Evolutionary conservation across 2,888 invertebrate species (phyloP).

Genomic region (Leucozona laternaria): DNA sequence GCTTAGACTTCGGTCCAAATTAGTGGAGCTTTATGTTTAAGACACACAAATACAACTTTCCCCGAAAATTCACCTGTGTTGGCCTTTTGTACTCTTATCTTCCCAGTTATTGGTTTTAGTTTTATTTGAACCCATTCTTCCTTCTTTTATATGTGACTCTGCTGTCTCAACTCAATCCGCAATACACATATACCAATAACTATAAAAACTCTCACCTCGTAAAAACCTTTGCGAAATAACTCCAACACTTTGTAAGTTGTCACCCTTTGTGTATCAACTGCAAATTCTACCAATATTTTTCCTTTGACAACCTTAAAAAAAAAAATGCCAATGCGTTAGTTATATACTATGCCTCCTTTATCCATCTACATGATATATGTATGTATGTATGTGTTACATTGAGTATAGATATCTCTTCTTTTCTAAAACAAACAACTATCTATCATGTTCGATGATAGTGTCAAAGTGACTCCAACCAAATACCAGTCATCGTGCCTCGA

Average conservation of each 20-base stretch:
- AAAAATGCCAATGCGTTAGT: background rate
- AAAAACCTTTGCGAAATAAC: background rate
- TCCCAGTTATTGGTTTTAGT: too few species aligned
- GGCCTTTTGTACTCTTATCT: too few species aligned
- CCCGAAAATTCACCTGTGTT: too few species aligned
- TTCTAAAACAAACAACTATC: slow-evolving; percentile 5
- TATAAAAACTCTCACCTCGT: too few species aligned
- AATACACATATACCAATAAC: too few species aligned
- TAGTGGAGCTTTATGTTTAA: too few species aligned
- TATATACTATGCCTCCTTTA: background rate
- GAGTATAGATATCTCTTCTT: background rate
- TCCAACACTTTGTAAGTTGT: background rate
- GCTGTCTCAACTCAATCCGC: too few species aligned
- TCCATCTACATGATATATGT: background rate
- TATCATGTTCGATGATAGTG: slow-evolving; percentile 21
- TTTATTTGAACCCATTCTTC: too few species aligned
- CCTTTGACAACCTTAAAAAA: slow-evolving; percentile 1
- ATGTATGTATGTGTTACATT: too few species aligned
- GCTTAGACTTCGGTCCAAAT: too few species aligned
- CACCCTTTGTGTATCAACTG: background rate
- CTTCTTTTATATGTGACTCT: too few species aligned
- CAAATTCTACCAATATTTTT: background rate
- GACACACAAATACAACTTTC: too few species aligned
- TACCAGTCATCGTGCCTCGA: background rate
- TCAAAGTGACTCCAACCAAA: slow-evolving; percentile 11